phyloP scores from a whole-genome alignment of 2,113 vertebrate species.

The Callospermophilus lateralis region DNA sequence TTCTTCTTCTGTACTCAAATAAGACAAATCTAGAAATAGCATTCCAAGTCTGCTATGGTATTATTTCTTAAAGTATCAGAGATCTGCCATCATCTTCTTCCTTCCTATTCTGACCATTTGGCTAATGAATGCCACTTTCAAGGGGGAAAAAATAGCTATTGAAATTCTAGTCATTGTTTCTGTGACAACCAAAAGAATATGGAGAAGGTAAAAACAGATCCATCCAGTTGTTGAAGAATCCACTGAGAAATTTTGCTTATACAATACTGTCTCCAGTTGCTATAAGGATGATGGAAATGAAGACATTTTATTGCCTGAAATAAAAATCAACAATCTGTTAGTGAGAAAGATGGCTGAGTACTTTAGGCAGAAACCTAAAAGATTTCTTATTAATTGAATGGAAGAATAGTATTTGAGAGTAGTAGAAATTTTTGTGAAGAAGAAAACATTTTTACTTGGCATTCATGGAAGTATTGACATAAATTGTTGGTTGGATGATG shows the following conservation, averaged over 20 bases:
- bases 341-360: not conserved
- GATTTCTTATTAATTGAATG: not conserved
- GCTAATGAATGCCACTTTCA: not conserved
- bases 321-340: not conserved
- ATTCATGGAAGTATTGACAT: not conserved
- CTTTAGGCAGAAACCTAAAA: not conserved
- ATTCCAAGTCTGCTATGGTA: not conserved
- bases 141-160: not conserved
- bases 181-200: not conserved
- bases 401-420: slow-evolving; percentile 7
- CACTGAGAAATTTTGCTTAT: not conserved
- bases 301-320: not conserved
- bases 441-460: not conserved
- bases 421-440: not conserved
- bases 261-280: not conserved
- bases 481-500: not conserved
- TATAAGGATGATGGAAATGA: not conserved
- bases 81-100: not conserved
- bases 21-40: not conserved
- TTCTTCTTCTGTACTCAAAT: not conserved
- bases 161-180: slow-evolving; percentile 39
- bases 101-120: not conserved
- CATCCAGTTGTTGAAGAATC: not conserved
- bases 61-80: not conserved
- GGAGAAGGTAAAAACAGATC: not conserved